Evolutionary conservation across 2,888 invertebrate genomes (phyloP), one percentile per base, ranked within the genome.

Genomic region (Netelia virgata): DNA sequence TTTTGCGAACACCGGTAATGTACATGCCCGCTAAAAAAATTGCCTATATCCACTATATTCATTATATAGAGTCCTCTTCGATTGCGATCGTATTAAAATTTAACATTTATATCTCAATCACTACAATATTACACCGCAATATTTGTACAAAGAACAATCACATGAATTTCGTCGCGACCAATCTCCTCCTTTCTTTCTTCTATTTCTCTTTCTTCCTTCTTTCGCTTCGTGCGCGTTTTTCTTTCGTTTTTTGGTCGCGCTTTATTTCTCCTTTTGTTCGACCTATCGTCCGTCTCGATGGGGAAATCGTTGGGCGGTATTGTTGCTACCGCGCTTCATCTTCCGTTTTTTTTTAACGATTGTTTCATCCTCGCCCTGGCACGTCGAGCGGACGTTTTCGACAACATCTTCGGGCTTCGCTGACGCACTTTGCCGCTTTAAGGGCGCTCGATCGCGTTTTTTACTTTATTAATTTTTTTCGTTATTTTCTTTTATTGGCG

Each of bases 131-230:
- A 93, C 93, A 93, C 92, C 93, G 92, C 92, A 91, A 92, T 92
- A 94, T 94, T 95, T 95, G 95, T 95, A 95, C 95, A 95, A 94
- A 95, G 94, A 95, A 94, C 95, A 95, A 95, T 95, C 95, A 95
- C 95, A 95, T 95, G 92, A 93, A 93, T 92, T 93, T 92, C 87
- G 86, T 88, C 84, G 81, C 84, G 85, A 83, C 78, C 86, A 74
- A 69, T 63, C 75, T 6, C 73, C 66, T 64, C 50, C n/a, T 77
- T 68, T 69, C 41, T 36, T n/a, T 53, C 5, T 57, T n/a, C 63
- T 61, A 43, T 16, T 75, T 61, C 36, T 64, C 74, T 53, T 57
- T 73, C 63, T 61, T 36, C 64, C 61, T 69, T 63, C 57, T 74
- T 78, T n/a, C 77, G 23, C 64, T 61, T 66, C 59, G 64, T 72